Base-by-base conservation (phyloP, 2,797 vertebrate genomes). In the Taenioides sp. region DNA sequence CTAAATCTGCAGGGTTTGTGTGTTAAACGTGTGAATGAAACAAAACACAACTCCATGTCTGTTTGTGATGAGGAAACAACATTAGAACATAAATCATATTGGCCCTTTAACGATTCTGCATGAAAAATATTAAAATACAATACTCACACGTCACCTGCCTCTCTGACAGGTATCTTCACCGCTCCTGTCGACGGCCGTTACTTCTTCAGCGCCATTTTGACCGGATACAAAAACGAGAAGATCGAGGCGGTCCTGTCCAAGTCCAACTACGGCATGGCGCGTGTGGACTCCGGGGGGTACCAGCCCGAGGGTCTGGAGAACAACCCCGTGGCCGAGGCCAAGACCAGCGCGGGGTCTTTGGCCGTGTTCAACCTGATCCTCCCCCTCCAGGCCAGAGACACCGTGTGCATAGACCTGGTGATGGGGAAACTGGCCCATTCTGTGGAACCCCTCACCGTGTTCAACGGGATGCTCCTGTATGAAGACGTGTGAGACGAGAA, bases 231-330 rank as follows among this genome's bases (percentile, higher is more conserved):
- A 72, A 95, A 96, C 0, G 95, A 96, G 70, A 96, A 95, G 83
- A 93, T 99, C 2, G 97, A 99, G 91, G 97, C 97, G 0, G 97
- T 99, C 6, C 92, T 99, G 63, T 97, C 97, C 0, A 96, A 93
- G 80, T 97, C 97, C 3, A 97, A 96, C 91, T 92, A 92, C 11
- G 97, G 96, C 40, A 93, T 98, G 77, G 96, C 96, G 0, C 95
- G 97, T 10, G 95, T 94, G 40, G 97, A 98, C 91, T 98, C 97
- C 0, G 96, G 93, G 0, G 97, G 97, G 0, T 97, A 97, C 76
- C 96, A 98, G 82, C 97, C 96, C 0, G 97, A 98, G 85, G 97
- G 94, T 7, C 88, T 98, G 84, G 97, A 98, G 89, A 97, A 97
- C 88, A 96, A 97, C 72, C 97, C 97, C 0, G 93, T 95, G 81